phyloP scores from a whole-genome alignment of 2,113 vertebrate species.

The Tetrao urogallus region DNA sequence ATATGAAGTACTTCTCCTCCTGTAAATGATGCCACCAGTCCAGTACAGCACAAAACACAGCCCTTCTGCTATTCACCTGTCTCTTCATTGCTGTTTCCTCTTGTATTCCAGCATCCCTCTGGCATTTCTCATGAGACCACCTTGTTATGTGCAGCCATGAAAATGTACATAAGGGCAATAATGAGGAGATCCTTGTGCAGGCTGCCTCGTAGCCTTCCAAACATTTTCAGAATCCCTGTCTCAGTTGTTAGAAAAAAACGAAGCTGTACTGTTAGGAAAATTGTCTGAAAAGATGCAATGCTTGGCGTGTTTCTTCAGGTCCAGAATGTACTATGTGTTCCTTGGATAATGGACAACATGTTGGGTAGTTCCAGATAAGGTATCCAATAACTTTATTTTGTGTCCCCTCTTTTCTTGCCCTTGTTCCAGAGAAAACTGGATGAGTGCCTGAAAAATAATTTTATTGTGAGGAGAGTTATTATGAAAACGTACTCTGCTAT shows the following conservation, averaged over 20 bases:
- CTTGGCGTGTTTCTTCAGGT: slow-evolving; percentile 70
- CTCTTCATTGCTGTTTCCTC: background rate
- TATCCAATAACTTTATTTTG: slow-evolving; percentile 77
- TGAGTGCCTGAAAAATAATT: slow-evolving; percentile 77
- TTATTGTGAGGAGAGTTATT: slow-evolving; percentile 81
- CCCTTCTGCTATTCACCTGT: background rate
- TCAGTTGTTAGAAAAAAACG: slow-evolving; percentile 42
- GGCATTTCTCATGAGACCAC: background rate
- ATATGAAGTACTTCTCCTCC: background rate
- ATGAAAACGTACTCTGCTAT: slow-evolving; percentile 76
- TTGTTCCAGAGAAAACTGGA: slow-evolving; percentile 80
- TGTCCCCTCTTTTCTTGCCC: slow-evolving; percentile 76
- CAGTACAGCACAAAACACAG: rapidly evolving
- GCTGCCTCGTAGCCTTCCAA: slow-evolving; percentile 1
- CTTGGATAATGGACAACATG: slow-evolving; percentile 75
- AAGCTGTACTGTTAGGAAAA: slow-evolving; percentile 57
- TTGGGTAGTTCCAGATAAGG: slow-evolving; percentile 80
- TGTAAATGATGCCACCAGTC: background rate
- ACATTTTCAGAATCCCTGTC: slow-evolving; percentile 47
- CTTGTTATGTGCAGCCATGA: background rate
- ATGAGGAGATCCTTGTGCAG: background rate
- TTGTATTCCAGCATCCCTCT: background rate
- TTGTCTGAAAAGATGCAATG: slow-evolving; percentile 56
- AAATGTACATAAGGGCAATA: background rate
- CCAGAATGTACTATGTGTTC: slow-evolving; percentile 81